These are phyloP conservation scores for Rosalia funebris DNA, from an alignment of 2,888 invertebrate genomes.

Conservation along the genomic window DNA sequence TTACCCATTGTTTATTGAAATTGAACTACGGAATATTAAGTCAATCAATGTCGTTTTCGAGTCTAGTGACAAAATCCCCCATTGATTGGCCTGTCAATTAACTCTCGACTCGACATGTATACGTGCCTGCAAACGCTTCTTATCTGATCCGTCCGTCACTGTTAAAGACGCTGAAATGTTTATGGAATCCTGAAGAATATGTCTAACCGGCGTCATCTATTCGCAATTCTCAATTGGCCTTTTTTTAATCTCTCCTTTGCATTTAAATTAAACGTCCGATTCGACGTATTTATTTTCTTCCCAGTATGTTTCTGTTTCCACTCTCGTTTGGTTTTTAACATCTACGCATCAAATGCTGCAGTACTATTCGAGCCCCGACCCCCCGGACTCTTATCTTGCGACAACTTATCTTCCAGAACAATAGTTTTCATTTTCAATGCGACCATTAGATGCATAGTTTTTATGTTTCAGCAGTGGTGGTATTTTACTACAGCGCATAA, in stretches of 20 bases:
- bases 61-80: slow-evolving; percentile 64
- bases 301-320: slow-evolving; percentile 1
- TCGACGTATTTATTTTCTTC: slow-evolving; percentile 29
- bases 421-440: neutral
- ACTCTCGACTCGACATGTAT: slow-evolving; percentile 64
- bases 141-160: slow-evolving; percentile 64
- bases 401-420: no score
- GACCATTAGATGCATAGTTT: neutral
- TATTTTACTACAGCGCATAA: no score
- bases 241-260: slow-evolving; percentile 46
- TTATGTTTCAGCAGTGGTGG: neutral
- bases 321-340: neutral
- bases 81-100: slow-evolving; percentile 66
- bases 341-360: neutral
- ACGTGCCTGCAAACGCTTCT: slow-evolving; percentile 64
- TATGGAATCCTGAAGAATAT: slow-evolving; percentile 62
- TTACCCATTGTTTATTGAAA: slow-evolving; percentile 65
- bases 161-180: slow-evolving; percentile 61
- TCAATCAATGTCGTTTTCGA: slow-evolving; percentile 63
- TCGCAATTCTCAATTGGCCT: slow-evolving; percentile 58
- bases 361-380: neutral
- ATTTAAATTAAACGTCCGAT: slow-evolving; percentile 49
- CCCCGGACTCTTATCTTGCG: neutral
- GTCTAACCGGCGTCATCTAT: slow-evolving; percentile 60
- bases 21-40: slow-evolving; percentile 63